Base-by-base conservation (phyloP, 2,888 invertebrate genomes). In the Caenorhabditis angaria region DNA sequence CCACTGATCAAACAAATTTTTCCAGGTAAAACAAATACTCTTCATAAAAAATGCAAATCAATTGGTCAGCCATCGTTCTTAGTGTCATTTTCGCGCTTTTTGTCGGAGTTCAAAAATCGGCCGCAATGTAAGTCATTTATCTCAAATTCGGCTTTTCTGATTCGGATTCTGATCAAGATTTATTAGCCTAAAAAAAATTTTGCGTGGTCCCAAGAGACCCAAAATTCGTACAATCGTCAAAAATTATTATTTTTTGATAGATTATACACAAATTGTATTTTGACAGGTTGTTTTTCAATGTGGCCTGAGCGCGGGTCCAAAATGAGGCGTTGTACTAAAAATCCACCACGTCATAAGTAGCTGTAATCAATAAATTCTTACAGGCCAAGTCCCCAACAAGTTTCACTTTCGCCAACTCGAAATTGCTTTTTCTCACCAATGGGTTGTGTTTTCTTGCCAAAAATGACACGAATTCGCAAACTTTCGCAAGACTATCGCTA, bases 371-470 rank as follows among this genome's bases (percentile, higher is more conserved):
- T 18, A 41, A 41, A 12, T 10, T 41, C 3, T 14, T 41, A 2
- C 41, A 41, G 41, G 41, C 41, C 41, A 41, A 12, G 41, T 18
- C 41, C 18, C 3, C 41, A 41, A 41, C 6, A 41, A 41, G 41
- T 41, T 10, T 61, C 61, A 10, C 32, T 61, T 5, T 20, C 35
- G 2, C 53, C 27, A 12, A 29, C 29, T n/a, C 62, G 62, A 6
- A 73, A 73, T 35, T 73, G 73, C 35, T 73, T 73, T 62, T 73
- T 73, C 59, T 65, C 65, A 20, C 73, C 73, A 12, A 73, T 73
- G 73, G 73, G 73, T 24, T 73, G 73, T 28, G 73, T 73, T 12
- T 73, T 73, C 27, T 41, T 73, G 6, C 73, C 73, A 25, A 47
- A 56, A 41, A 62, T 62, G 35, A 20, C 62, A 8, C 24, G 62